These are phyloP conservation scores for Apamea anceps DNA, from an alignment of 2,888 invertebrate genomes.

Conservation along the genomic window DNA sequence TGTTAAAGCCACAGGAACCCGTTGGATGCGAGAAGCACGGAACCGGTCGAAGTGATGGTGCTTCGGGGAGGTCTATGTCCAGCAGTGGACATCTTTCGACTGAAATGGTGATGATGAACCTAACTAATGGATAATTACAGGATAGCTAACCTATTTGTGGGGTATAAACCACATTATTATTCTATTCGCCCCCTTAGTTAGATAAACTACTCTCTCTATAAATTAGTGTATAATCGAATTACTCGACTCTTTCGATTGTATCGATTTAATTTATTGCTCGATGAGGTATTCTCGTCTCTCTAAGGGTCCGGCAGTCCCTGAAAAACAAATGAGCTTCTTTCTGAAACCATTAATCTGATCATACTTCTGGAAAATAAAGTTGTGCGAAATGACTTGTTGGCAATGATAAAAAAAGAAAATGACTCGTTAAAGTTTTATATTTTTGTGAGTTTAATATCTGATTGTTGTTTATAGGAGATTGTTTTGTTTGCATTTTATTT, in stretches of 20 bases:
- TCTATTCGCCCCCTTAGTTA: conserved; percentile 5
- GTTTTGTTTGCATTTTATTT: background rate
- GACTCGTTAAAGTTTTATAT: background rate
- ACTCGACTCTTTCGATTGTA: conserved; percentile 44
- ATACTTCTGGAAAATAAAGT: conserved; percentile 35
- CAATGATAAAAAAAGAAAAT: too few relatives aligned
- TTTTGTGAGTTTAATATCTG: background rate
- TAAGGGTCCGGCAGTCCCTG: conserved; percentile 23
- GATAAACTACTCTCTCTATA: conserved; percentile 44
- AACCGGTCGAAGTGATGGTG: too few relatives aligned
- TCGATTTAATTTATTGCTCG: conserved; percentile 55
- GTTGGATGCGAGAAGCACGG: too few relatives aligned
- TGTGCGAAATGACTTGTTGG: background rate
- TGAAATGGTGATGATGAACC: too few relatives aligned
- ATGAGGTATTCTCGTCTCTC: conserved; percentile 47
- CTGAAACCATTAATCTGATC: conserved; percentile 49
- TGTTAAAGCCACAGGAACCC: too few relatives aligned
- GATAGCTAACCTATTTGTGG: conserved; percentile 3
- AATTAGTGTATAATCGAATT: conserved; percentile 49
- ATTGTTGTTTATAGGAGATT: background rate
- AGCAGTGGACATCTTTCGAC: too few relatives aligned
- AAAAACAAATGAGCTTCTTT: conserved; percentile 36
- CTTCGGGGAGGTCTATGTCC: too few relatives aligned
- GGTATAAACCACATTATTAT: conserved; percentile 35
- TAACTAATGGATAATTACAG: conserved; percentile 1